phyloP scores from a whole-genome alignment of 2,113 vertebrate species.

The Pelecanoides urinatrix region DNA sequence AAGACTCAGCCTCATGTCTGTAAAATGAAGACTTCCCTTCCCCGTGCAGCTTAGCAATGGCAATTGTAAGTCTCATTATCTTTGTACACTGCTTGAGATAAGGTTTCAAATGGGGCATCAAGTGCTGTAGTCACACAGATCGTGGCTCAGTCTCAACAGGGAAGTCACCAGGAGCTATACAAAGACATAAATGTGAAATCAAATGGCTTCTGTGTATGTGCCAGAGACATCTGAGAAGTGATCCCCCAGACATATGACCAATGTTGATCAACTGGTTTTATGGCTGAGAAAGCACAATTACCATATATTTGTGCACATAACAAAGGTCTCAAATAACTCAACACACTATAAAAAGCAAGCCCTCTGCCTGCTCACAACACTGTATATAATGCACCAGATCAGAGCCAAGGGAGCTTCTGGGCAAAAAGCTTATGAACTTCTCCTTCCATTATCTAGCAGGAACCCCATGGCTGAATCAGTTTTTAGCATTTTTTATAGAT shows the following conservation, averaged over 20 bases:
- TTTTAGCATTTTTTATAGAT: neutral
- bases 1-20: neutral
- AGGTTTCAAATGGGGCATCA: neutral
- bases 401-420: neutral
- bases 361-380: neutral
- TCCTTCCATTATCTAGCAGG: neutral
- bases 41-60: neutral
- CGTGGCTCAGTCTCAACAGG: neutral
- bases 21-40: neutral
- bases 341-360: neutral
- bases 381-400: neutral
- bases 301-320: neutral
- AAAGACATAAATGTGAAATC: neutral
- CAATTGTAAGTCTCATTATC: neutral
- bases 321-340: neutral
- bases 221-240: neutral
- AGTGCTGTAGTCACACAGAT: neutral
- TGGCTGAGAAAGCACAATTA: neutral
- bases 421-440: neutral
- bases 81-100: neutral
- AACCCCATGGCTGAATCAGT: neutral
- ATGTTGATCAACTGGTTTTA: neutral
- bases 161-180: neutral
- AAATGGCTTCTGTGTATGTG: neutral
- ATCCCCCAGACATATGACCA: neutral